Conservation (phyloP, 2,888 invertebrate genomes). For the Pachydiplax longipennis region DNA sequence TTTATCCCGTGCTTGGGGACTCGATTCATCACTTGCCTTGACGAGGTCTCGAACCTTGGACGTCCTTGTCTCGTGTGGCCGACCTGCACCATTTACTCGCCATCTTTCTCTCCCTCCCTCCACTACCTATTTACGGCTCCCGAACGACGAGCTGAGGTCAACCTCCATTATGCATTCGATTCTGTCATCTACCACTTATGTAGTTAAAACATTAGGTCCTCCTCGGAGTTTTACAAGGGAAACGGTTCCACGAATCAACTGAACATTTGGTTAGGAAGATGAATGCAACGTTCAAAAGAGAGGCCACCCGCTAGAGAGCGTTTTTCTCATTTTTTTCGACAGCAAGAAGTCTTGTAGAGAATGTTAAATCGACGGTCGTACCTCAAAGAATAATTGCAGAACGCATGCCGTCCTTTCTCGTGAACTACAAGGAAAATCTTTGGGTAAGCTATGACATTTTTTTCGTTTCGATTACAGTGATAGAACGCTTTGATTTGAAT, state of each 20-base stretch:
- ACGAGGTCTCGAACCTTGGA: conserved; percentile 40
- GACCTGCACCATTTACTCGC: background rate
- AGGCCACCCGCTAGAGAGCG: too few species aligned
- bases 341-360: too few species aligned
- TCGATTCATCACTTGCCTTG: conserved; percentile 21
- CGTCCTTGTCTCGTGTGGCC: conserved; percentile 23
- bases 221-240: background rate
- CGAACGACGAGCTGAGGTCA: background rate
- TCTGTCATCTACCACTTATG: background rate
- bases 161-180: background rate
- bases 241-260: background rate
- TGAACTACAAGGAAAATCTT: too few species aligned
- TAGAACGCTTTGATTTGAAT: too few species aligned
- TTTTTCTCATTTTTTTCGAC: too few species aligned
- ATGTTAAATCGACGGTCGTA: too few species aligned
- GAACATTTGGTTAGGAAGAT: too few species aligned
- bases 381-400: too few species aligned
- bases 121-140: background rate
- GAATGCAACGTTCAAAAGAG: too few species aligned
- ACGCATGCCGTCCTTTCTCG: too few species aligned
- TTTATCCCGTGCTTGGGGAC: background rate
- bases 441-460: too few species aligned
- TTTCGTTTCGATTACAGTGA: too few species aligned
- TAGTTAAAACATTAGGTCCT: background rate
- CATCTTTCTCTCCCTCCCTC: background rate